Evolutionary conservation across 2,888 invertebrate species (phyloP), one percentile per base, ranked within the genome.

Genomic region (Mesopsocus fuscifrons): DNA sequence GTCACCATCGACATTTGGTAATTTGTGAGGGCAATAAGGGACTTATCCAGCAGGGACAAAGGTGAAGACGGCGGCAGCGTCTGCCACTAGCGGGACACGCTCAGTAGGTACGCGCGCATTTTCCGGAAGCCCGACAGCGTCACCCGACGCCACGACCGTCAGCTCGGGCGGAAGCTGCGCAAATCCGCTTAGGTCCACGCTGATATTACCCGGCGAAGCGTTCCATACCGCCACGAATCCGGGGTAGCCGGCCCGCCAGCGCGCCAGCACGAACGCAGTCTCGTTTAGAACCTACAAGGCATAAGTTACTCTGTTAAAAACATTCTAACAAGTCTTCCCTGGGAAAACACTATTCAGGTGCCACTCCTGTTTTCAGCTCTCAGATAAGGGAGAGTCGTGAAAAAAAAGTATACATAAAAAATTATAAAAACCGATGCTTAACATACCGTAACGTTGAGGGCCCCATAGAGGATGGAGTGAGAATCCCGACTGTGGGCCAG

Each of bases 191-290:
- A 82, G 66, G 56, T 79, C 68, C 41, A 72, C 70, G 2, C 57
- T 56, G 6, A 62, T 63, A 3, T 56, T 56, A 22, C 59, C 55
- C 8, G 58, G 58, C 1, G 65, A 64, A 13, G 78, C 72, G 62
- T 85, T 84, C 53, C 72, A 71, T 41, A 76, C 71, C 18, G 79
- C 75, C 51, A 80, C 63, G 61, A 73, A 79, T 16, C 83, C 83
- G 1, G 79, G 80, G 62, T 74, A 78, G 1, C 79, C 81, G 15
- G 71, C 60, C 58, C 77, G 76, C 57, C 76, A 68, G 61, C 84
- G 83, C 57, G 43, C 50, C 13, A 45, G 15, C 17, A 17, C 15
- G 5, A 15, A 5, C 1, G 11, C 13, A 17, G 9, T 2, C 3
- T 34, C 13, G 20, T 51, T 23, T 11, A 54, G 50, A 20, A 42